Percentiles rank a stretch among this genome's conserved stretches.
phyloP scores from a whole-genome alignment of 2,797 vertebrate species.

The Ciconia nigra region DNA sequence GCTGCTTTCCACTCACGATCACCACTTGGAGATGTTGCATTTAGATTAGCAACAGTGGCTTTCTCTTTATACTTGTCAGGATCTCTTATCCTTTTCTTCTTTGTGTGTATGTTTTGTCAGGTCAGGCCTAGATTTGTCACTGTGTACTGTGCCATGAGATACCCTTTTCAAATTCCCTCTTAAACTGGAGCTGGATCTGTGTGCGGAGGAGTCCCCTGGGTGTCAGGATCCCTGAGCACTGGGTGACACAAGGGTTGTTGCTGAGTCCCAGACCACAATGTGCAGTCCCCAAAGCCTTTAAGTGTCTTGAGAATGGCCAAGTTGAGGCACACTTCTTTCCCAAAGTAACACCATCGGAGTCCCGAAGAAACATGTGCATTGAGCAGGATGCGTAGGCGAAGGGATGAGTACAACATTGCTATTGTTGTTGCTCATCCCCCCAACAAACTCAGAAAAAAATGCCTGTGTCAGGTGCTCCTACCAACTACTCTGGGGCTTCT shows the following conservation, averaged over 20 bases:
- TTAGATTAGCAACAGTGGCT: neutral
- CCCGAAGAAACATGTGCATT: accelerated
- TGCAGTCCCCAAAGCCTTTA: neutral
- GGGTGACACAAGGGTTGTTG: neutral
- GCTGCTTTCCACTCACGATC: neutral
- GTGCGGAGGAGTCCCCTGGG: neutral
- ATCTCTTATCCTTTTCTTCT: neutral
- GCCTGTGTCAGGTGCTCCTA: neutral
- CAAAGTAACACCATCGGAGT: neutral
- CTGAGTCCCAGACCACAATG: neutral
- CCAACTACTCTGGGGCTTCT: neutral
- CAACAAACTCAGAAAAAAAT: neutral
- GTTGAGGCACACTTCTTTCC: neutral
- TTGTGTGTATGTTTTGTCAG: neutral
- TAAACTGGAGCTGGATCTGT: neutral
- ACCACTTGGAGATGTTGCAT: neutral
- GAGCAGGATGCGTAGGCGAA: neutral
- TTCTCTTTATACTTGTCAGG: neutral
- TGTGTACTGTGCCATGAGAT: neutral
- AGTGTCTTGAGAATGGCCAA: neutral
- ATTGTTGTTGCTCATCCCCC: neutral
- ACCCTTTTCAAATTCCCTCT: neutral
- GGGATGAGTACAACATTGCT: neutral
- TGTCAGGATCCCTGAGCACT: neutral
- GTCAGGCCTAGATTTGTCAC: neutral